phyloP scores from a whole-genome alignment of 1,140 invertebrate species.

The Formica exsecta region DNA sequence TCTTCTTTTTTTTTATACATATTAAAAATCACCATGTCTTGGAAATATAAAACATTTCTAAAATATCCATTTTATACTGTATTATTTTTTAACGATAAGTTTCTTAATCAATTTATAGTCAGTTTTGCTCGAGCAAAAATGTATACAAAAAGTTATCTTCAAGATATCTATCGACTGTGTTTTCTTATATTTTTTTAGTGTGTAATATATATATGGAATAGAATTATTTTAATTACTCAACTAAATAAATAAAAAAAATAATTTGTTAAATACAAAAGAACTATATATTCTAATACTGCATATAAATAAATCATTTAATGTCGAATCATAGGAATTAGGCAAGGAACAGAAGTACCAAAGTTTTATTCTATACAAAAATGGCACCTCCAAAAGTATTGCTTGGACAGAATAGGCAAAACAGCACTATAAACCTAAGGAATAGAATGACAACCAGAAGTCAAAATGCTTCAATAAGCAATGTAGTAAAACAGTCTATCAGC shows the following conservation, averaged over 20 bases:
- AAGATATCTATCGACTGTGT: neutral
- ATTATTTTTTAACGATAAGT: no score
- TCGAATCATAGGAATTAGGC: conserved; percentile 1
- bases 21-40: neutral
- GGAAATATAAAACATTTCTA: neutral
- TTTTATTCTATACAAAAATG: conserved; percentile 83
- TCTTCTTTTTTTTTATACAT: no score
- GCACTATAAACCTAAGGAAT: conserved; percentile 78
- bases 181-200: no score
- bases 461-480: conserved; percentile 75
- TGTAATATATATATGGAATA: no score
- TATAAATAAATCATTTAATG: conserved; percentile 19
- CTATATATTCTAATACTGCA: neutral
- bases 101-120: neutral
- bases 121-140: neutral
- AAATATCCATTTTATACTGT: no score
- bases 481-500: conserved; percentile 66
- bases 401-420: conserved; percentile 82
- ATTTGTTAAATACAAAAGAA: no score
- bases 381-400: conserved; percentile 87
- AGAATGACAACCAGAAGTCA: conserved; percentile 85
- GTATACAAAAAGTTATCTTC: neutral
- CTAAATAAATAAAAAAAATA: no score
- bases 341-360: conserved; percentile 17
- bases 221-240: no score